Conservation (phyloP, 2,888 invertebrate species). For the Tetragonula carbonaria region DNA sequence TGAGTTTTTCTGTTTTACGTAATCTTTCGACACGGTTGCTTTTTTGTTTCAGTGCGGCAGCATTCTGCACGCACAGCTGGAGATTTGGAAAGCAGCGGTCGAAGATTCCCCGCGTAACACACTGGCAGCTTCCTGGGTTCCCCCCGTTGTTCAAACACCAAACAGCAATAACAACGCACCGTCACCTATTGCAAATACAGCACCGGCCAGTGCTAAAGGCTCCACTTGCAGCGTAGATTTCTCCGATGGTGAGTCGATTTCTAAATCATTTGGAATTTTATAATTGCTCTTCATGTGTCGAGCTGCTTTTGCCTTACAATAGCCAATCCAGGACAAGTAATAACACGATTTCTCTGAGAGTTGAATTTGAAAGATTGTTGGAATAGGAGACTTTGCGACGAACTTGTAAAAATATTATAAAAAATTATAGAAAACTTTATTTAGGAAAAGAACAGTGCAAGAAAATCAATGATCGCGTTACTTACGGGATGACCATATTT, state of each 20-base stretch:
- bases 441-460: too few relatives aligned
- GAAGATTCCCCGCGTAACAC: conserved; percentile 86
- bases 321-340: too few relatives aligned
- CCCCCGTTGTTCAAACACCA: conserved; percentile 77
- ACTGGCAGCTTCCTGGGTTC: conserved; percentile 80
- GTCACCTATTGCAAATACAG: conserved; percentile 72
- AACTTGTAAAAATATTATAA: too few relatives aligned
- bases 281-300: not conserved
- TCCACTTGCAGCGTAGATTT: conserved; percentile 86
- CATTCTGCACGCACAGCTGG: conserved; percentile 93
- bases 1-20: not conserved
- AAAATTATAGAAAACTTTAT: too few relatives aligned
- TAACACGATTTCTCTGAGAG: too few relatives aligned
- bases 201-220: conserved; percentile 76
- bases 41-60: conserved; percentile 89
- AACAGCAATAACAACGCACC: conserved; percentile 77
- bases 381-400: too few relatives aligned
- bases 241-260: conserved; percentile 87
- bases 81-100: conserved; percentile 94
- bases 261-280: not conserved
- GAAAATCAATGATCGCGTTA: too few relatives aligned
- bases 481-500: too few relatives aligned
- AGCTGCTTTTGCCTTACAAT: not conserved
- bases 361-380: too few relatives aligned
- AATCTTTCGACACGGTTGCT: not conserved